Conservation (phyloP, 2,888 invertebrate genomes). For the Drosophila acutilabella region DNA sequence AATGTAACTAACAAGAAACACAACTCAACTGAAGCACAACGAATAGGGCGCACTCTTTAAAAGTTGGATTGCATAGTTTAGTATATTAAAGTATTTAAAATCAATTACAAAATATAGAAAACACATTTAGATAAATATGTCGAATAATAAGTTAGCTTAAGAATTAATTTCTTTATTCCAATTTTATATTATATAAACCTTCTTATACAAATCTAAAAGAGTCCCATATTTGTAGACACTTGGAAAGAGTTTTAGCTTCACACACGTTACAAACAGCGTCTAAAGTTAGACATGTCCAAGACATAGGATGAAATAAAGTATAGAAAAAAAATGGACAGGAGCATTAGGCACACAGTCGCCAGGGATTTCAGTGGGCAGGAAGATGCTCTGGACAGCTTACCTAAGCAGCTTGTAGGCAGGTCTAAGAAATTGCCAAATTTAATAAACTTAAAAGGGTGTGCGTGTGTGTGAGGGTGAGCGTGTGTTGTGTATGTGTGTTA, state of each 20-base stretch:
- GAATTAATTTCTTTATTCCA: no score
- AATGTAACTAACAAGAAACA: constrained; percentile 33
- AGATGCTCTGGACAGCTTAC: constrained; percentile 33
- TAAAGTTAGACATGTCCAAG: background rate
- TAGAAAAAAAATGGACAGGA: constrained; percentile 59
- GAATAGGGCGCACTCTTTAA: constrained; percentile 28
- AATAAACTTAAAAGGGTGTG: constrained; percentile 82
- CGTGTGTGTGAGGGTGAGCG: constrained; percentile 25
- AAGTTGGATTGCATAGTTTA: background rate
- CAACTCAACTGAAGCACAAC: background rate
- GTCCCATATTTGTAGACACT: no score
- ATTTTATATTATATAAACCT: no score
- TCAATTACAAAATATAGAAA: no score
- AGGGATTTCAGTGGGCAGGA: constrained; percentile 62
- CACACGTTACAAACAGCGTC: background rate
- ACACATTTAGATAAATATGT: no score
- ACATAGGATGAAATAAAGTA: background rate
- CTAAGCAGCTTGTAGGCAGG: constrained; percentile 50
- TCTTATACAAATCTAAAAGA: no score
- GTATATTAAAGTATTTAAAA: no score
- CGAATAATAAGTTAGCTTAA: no score
- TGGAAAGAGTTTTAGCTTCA: no score
- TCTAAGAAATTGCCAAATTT: constrained; percentile 80
- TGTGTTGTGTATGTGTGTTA: constrained; percentile 24
- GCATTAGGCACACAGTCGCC: constrained; percentile 73